Evolutionary conservation across 2,888 invertebrate species (phyloP).

Genomic region (Lumbricus terrestris): DNA sequence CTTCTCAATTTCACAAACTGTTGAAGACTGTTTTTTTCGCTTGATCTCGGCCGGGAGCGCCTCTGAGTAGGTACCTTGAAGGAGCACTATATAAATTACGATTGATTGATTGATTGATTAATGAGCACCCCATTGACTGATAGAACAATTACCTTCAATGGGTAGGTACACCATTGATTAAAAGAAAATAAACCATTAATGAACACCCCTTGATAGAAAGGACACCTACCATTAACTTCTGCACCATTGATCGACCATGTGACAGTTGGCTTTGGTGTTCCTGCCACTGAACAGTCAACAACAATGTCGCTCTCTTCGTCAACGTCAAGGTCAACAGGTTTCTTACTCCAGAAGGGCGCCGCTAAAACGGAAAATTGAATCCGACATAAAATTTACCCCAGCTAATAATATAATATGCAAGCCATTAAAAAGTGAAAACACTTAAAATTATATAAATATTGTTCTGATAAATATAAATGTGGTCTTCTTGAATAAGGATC

Average conservation of each 20-base stretch:
- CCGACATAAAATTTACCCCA: no score
- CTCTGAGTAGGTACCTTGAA: no score
- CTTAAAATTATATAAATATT: neutral
- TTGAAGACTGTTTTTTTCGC: no score
- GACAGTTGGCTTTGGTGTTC: constrained; percentile 19
- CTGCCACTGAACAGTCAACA: constrained; percentile 17
- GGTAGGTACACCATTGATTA: neutral
- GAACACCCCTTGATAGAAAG: no score
- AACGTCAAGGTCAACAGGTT: neutral
- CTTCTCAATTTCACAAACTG: no score
- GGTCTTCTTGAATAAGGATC: neutral
- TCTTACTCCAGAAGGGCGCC: neutral
- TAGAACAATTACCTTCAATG: neutral
- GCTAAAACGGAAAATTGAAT: neutral
- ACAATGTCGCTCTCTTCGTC: constrained; percentile 10
- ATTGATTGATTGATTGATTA: no score
- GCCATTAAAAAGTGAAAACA: neutral
- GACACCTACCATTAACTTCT: constrained; percentile 11
- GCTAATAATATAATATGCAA: neutral
- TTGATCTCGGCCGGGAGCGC: no score
- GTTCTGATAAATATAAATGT: neutral
- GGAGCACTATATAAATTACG: no score
- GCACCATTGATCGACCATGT: constrained; percentile 20
- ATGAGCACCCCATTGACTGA: neutral
- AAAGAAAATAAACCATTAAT: neutral